phyloP scores from a whole-genome alignment of 2,113 vertebrate genomes.

The Urocitellus parryii region DNA sequence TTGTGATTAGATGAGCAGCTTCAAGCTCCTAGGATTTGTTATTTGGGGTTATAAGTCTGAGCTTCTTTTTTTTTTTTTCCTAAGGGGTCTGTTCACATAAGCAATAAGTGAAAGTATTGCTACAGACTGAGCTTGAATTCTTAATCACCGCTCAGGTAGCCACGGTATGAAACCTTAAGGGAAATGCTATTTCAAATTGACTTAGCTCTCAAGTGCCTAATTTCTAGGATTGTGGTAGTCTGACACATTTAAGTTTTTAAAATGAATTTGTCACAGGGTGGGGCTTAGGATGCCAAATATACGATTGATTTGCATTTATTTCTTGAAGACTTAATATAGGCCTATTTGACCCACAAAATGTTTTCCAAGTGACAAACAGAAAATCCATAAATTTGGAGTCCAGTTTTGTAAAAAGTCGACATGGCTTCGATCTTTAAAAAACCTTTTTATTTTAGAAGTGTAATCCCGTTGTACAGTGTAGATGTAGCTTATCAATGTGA shows the following conservation, averaged over 20 bases:
- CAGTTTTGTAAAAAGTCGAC: background rate
- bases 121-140: background rate
- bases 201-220: background rate
- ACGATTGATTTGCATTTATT: background rate
- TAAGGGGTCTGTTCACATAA: background rate
- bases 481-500: background rate
- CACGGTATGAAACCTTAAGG: background rate
- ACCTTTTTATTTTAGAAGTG: background rate
- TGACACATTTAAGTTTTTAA: background rate
- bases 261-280: background rate
- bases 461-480: background rate
- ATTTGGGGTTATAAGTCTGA: background rate
- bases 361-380: conserved; percentile 19
- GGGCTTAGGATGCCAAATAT: background rate
- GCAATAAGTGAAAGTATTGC: background rate
- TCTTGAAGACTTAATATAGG: background rate
- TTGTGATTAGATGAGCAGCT: background rate
- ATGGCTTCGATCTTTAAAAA: background rate
- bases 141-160: background rate
- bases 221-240: background rate
- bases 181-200: background rate
- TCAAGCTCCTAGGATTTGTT: background rate
- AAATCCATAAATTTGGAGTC: background rate
- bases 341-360: background rate
- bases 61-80: background rate